phyloP scores from a whole-genome alignment of 2,113 vertebrate species.

The Vidua macroura region DNA sequence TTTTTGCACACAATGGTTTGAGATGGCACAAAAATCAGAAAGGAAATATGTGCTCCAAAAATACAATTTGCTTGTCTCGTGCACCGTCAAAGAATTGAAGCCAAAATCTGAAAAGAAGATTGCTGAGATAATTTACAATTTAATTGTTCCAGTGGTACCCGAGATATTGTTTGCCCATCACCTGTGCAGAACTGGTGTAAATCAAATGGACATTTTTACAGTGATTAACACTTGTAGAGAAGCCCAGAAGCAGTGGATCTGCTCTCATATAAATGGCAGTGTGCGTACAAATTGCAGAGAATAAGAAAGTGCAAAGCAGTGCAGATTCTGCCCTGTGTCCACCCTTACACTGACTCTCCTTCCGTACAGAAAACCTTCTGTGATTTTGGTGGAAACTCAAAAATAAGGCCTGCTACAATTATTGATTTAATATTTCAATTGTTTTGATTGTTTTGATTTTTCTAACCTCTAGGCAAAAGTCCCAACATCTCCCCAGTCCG shows the following conservation, averaged over 20 bases:
- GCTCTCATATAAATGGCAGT: neutral
- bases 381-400: neutral
- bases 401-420: neutral
- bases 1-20: neutral
- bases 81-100: neutral
- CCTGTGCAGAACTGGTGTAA: accelerated
- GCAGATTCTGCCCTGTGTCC: neutral
- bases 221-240: neutral
- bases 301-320: neutral
- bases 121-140: neutral
- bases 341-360: neutral
- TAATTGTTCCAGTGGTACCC: neutral
- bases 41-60: neutral
- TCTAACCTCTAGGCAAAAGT: neutral
- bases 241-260: neutral
- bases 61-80: accelerated
- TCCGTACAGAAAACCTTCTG: neutral
- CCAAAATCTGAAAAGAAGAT: neutral
- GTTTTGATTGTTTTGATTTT: neutral
- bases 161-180: neutral
- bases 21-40: neutral
- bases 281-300: neutral
- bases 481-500: accelerated
- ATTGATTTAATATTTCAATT: neutral
- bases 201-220: neutral